A percentile compares a stretch with the other conserved stretches of the same genome.
Evolutionary conservation across 2,888 invertebrate species (phyloP).

Genomic region (Omphaloscelis lunosa): DNA sequence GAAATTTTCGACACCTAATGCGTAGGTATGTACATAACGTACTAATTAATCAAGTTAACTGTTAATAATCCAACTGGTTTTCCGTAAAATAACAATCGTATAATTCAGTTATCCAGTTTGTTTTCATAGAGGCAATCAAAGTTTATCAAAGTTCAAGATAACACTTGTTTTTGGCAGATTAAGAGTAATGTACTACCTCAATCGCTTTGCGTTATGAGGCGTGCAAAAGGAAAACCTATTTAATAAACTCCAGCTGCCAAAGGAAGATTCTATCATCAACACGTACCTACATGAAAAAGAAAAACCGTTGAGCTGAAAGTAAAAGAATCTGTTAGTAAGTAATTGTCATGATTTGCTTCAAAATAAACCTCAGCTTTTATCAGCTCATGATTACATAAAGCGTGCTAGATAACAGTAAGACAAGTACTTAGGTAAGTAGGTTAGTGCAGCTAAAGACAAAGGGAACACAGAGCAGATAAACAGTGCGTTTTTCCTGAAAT

Average conservation of each 20-base stretch:
- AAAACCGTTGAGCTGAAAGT: background rate
- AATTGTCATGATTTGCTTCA: background rate
- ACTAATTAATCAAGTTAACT: background rate
- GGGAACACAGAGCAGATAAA: background rate
- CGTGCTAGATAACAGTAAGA: constrained; percentile 17
- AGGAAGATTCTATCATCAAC: background rate
- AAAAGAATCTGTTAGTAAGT: background rate
- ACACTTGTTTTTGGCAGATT: too few relatives aligned
- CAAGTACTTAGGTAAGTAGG: background rate
- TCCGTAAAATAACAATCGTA: background rate
- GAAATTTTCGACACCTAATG: background rate
- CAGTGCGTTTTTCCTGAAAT: background rate
- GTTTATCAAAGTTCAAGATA: too few relatives aligned
- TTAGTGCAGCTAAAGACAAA: constrained; percentile 35
- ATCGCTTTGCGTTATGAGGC: too few relatives aligned
- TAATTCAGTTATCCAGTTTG: background rate
- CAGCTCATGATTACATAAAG: constrained; percentile 4
- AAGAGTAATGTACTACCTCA: too few relatives aligned
- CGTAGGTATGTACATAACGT: too few relatives aligned
- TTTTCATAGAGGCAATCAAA: background rate
- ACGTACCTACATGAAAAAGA: background rate
- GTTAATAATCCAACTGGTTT: background rate
- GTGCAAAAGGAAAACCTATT: background rate
- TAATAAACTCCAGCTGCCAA: background rate
- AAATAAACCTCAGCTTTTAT: background rate